These are phyloP conservation scores for Anarsia innoxiella DNA, from an alignment of 2,888 invertebrate genomes.

Conservation along the genomic window DNA sequence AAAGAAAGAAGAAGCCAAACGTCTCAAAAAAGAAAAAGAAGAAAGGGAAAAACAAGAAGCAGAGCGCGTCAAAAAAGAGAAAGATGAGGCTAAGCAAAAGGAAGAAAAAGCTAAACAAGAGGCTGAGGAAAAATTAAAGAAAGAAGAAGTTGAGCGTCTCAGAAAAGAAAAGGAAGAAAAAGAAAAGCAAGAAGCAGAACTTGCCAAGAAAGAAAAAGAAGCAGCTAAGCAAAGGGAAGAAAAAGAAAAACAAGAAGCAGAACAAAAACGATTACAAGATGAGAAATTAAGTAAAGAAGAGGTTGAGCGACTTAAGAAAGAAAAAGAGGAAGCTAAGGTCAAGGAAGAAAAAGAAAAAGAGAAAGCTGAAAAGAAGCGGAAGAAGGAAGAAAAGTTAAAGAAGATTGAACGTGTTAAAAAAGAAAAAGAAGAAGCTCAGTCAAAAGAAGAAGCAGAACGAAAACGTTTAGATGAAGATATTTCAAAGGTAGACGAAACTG, in stretches of 20 bases:
- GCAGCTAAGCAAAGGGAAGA: conserved; percentile 10
- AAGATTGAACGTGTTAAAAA: neutral
- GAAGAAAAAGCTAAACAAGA: conserved; percentile 3
- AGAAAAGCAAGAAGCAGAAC: conserved; percentile 12
- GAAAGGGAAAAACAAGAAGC: conserved; percentile 3
- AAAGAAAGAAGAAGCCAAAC: conserved; percentile 15
- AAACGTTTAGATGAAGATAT: conserved; percentile 8
- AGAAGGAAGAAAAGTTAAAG: conserved; percentile 6
- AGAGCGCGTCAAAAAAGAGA: conserved; percentile 15
- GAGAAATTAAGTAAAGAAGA: too few relatives aligned
- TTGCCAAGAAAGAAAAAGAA: neutral
- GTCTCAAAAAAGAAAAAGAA: conserved; percentile 13
- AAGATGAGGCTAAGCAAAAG: conserved; percentile 12
- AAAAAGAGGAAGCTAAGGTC: conserved; percentile 17
- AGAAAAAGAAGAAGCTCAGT: conserved; percentile 1
- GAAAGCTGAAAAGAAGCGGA: conserved; percentile 9
- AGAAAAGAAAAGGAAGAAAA: conserved; percentile 10
- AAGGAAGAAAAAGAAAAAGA: conserved; percentile 14
- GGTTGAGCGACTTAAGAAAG: conserved; percentile 2
- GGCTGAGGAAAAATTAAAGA: neutral
- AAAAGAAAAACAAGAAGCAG: neutral
- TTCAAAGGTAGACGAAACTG: neutral
- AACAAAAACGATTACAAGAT: neutral
- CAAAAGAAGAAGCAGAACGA: neutral
- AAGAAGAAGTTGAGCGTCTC: conserved; percentile 17